Base-by-base conservation (phyloP, 2,113 vertebrate genomes). In the Gavia stellata region DNA sequence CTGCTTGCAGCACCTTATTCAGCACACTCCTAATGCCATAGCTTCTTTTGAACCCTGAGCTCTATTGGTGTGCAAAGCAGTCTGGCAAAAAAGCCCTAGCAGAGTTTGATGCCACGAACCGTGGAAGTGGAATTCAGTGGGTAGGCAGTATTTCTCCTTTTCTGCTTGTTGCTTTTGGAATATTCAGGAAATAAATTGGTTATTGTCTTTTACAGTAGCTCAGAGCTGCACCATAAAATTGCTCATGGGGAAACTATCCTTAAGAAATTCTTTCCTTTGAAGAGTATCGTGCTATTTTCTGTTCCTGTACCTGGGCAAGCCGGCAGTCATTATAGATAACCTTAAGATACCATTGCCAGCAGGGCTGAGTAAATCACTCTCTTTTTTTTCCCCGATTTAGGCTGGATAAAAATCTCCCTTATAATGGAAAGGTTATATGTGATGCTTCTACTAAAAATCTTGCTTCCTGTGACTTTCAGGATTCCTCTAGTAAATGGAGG, bases 341-440 rank as follows among this genome's bases (percentile, higher is more conserved):
- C 12, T 7, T 7, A 40, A 26, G 52, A 29, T 14, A 34, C n/a
- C 21, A 3, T 29, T 71, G 40, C 59, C 17, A 34, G 16, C n/a
- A 47, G 58, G 52, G 13, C 24, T 52, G 23, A 23, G 2, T 1
- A 40, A 67, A 63, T 63, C 63, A 53, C 40, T 47, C 17, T 6
- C 21, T 24, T 49, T 21, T 11, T 53, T 70, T 61, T 70, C n/a
- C 38, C n/a, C 75, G 38, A 0, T 24, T 72, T 20, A 65, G 16
- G 17, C 24, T 36, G 19, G 44, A 36, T 36, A 36, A 74, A 33
- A 44, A 63, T 90, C 29, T 40, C 6, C 44, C 9, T 23, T 19
- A 1, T 4, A 11, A 42, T 24, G 4, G 10, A 52, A 61, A 50
- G 7, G 6, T 61, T 56, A 4, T 24, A 3, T 17, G 3, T 47